phyloP scores from a whole-genome alignment of 2,113 vertebrate genomes.

The Campylomormyrus tamandua region DNA sequence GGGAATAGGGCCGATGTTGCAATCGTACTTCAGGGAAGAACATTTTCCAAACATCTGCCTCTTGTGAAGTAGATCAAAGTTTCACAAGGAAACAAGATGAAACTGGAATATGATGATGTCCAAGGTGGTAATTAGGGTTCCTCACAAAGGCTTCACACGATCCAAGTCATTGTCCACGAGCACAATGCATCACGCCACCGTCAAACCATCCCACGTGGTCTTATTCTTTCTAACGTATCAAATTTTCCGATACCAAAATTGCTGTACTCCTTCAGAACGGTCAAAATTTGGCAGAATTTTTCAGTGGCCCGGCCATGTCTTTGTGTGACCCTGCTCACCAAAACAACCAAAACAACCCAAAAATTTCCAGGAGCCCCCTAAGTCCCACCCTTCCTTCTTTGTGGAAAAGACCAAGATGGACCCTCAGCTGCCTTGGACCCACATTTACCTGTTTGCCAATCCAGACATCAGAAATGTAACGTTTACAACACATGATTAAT shows the following conservation, averaged over 20 bases:
- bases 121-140: not conserved
- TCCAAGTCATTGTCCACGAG: not conserved
- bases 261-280: not conserved
- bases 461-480: not conserved
- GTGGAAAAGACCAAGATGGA: not conserved
- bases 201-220: not conserved
- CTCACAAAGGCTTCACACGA: not conserved
- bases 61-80: not conserved
- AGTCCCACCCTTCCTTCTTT: not conserved
- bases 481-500: not conserved
- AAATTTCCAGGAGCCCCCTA: not conserved
- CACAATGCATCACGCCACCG: not conserved
- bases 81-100: slow-evolving; percentile 7
- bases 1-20: not conserved
- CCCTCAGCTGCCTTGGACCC: not conserved
- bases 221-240: not conserved
- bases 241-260: not conserved
- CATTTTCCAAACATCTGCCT: not conserved
- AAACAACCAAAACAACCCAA: not conserved
- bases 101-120: not conserved
- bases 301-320: not conserved
- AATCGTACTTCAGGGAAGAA: not conserved
- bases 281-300: not conserved
- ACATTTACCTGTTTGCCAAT: not conserved
- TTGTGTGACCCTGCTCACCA: too few species aligned